Percentiles rank a stretch among this genome's conserved stretches.
Conservation (phyloP, 2,888 invertebrate species). For the Mantis religiosa region DNA sequence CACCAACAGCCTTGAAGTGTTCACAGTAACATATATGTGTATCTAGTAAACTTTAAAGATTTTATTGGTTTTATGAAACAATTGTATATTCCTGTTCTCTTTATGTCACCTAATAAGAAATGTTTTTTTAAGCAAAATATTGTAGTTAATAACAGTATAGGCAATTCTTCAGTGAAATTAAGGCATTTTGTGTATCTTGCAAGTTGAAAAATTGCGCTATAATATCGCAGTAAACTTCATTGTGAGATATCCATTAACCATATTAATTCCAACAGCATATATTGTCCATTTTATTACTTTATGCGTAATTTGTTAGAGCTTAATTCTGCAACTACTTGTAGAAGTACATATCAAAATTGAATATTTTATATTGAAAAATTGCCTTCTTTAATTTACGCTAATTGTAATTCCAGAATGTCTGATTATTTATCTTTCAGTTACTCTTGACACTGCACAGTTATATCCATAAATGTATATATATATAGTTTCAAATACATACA, state of each 20-base stretch:
- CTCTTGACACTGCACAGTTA: not conserved
- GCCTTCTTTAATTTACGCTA: not conserved
- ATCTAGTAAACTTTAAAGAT: no score
- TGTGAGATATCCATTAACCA: not conserved
- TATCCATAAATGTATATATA: not conserved
- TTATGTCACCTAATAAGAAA: not conserved
- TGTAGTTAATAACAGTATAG: not conserved
- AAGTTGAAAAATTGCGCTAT: not conserved
- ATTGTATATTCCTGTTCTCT: not conserved
- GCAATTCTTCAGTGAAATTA: not conserved
- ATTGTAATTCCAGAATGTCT: not conserved
- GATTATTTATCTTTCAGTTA: not conserved
- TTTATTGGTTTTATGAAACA: not conserved
- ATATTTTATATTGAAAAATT: not conserved
- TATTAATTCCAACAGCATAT: not conserved
- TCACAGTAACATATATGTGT: no score
- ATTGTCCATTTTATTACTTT: not conserved
- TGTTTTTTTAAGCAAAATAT: not conserved
- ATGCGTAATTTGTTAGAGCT: not conserved
- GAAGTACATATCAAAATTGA: not conserved
- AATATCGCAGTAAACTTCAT: not conserved
- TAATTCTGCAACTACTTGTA: no score
- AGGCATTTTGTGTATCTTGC: not conserved
- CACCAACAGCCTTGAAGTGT: no score
- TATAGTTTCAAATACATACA: no score